Conservation (phyloP, 2,888 invertebrate species). For the Eupithecia insigniata region DNA sequence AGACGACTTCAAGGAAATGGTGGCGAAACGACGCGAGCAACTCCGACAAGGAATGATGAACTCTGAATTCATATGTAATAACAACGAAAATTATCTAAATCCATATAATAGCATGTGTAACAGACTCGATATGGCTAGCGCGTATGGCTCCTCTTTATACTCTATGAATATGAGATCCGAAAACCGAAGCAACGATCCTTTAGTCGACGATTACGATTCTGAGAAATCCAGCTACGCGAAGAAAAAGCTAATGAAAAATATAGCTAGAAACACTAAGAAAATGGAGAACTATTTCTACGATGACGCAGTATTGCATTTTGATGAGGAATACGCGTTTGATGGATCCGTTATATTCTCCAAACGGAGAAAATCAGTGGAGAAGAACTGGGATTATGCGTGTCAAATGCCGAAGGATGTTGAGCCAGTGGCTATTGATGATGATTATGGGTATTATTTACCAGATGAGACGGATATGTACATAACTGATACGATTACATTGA, state of each 20-base stretch:
- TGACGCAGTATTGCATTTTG: constrained; percentile 77
- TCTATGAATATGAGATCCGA: constrained; percentile 73
- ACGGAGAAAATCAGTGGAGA: constrained; percentile 76
- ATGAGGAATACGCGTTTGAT: constrained; percentile 79
- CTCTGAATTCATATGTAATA: constrained; percentile 68
- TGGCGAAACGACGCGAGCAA: constrained; percentile 75
- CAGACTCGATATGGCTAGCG: constrained; percentile 59
- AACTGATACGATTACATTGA: constrained; percentile 79
- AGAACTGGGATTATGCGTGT: constrained; percentile 69
- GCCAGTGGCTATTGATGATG: constrained; percentile 74
- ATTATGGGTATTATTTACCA: constrained; percentile 77
- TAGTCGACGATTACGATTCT: constrained; percentile 79
- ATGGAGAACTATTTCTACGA: constrained; percentile 80
- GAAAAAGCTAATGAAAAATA: constrained; percentile 77
- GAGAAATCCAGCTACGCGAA: constrained; percentile 79
- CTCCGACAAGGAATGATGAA: constrained; percentile 73
- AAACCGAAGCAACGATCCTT: constrained; percentile 75
- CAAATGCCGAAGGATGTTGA: constrained; percentile 64
- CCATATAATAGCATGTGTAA: constrained; percentile 66
- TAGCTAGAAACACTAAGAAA: constrained; percentile 72
- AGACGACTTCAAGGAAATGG: constrained; percentile 77
- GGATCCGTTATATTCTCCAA: constrained; percentile 79
- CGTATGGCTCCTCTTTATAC: constrained; percentile 72
- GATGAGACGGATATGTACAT: constrained; percentile 62
- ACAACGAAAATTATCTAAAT: constrained; percentile 66